phyloP scores from a whole-genome alignment of 2,113 vertebrate species.

The Hippocampus comes region DNA sequence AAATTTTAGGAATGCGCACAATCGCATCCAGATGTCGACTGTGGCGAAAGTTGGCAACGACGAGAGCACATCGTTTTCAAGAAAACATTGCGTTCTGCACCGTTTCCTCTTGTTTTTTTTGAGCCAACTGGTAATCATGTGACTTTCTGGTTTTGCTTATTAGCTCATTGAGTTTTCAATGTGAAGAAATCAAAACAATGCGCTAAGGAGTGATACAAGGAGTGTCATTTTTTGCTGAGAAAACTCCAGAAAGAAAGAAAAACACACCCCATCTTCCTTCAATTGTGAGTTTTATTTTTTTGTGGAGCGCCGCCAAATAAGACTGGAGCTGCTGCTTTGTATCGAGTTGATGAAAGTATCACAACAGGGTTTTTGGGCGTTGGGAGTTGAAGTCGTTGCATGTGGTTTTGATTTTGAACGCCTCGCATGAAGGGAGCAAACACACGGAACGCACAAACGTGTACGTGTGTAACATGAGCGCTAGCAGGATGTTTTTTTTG shows the following conservation, averaged over 20 bases:
- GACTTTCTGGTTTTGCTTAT: background rate
- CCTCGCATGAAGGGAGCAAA: background rate
- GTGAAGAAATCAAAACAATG: background rate
- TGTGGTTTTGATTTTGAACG: background rate
- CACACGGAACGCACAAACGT: background rate
- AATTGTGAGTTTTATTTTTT: background rate
- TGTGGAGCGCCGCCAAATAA: background rate
- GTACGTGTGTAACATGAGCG: background rate
- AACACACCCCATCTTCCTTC: background rate
- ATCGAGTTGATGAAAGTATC: background rate
- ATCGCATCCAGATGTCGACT: conserved; percentile 13
- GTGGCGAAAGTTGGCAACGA: background rate
- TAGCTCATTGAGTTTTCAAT: background rate
- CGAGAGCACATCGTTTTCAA: background rate
- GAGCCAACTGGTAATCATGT: background rate
- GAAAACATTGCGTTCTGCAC: background rate
- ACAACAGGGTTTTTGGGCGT: background rate
- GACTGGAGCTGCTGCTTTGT: background rate
- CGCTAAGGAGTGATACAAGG: no score
- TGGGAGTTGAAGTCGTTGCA: background rate
- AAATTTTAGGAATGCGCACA: conserved; percentile 12
- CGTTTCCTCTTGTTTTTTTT: background rate
- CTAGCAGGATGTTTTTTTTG: background rate
- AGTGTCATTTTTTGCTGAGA: background rate
- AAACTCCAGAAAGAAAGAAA: background rate